Base-by-base conservation (phyloP, 2,113 vertebrate genomes). In the Caloenas nicobarica region DNA sequence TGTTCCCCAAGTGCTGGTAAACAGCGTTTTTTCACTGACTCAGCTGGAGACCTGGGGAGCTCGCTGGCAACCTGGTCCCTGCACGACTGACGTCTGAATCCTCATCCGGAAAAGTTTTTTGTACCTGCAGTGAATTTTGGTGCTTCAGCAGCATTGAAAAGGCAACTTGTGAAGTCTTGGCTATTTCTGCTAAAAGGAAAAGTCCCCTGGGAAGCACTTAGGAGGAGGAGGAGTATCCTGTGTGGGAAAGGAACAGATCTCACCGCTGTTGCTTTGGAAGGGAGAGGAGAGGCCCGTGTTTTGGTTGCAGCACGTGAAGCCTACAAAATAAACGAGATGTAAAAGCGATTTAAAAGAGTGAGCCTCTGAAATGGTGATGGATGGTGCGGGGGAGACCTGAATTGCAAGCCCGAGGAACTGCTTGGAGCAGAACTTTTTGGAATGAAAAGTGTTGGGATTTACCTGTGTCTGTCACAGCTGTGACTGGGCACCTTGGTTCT, bases 111-210 rank as follows among this genome's bases (percentile, higher is more conserved):
- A 56, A 76, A 33, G 33, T 69, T 60, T n/a, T 80, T 36, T 84
- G 48, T 44, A 4, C 60, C 73, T 74, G 83, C 86, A 57, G 48
- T 57, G 50, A 50, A 44, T 54, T 42, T 33, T 60, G 69, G 38
- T 86, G 26, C 13, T 51, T 86, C 88, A 81, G 85, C 76, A 83
- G 42, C 16, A 74, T 72, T 72, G 83, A 71, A 81, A 78, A 79
- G 48, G 86, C 69, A 84, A 18, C 50, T 83, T 28, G 64, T 31
- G 73, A 84, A 86, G 77, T 81, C 38, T 19, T 60, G 48, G 54
- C 81, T 84, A 3, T 84, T 84, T 33, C 77, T 96, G 86, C 88
- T 92, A 26, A 94, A 90, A 93, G 86, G 70, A 61, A 22, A n/a
- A 89, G 81, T 92, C 88, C 40, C 50, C 29, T 65, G 91, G 73